A percentile compares a stretch with the other conserved stretches of the same genome.
Conservation (phyloP, 1,140 invertebrate species). For the Drosophila auraria region DNA sequence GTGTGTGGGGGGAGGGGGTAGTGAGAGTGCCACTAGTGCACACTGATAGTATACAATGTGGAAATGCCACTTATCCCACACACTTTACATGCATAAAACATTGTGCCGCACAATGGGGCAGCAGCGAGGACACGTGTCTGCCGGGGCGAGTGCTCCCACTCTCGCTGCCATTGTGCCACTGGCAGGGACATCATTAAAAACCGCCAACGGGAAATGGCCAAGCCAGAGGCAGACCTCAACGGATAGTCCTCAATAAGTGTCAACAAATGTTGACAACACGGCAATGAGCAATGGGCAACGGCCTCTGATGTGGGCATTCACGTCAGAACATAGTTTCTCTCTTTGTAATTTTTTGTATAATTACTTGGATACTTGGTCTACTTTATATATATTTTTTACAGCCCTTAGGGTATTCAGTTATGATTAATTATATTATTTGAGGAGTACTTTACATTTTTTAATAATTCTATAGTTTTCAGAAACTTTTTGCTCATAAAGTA, state of each 20-base stretch:
- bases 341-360: not conserved
- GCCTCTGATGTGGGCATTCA: not conserved
- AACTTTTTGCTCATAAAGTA: too few species aligned
- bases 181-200: conserved; percentile 59
- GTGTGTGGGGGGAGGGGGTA: not conserved
- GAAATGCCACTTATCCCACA: conserved; percentile 54
- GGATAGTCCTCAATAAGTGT: conserved; percentile 72
- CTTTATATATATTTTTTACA: not conserved
- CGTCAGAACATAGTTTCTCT: not conserved
- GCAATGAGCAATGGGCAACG: conserved; percentile 9
- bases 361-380: not conserved
- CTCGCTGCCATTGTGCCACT: not conserved
- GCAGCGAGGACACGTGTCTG: conserved; percentile 31
- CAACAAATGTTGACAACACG: conserved; percentile 56
- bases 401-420: not conserved
- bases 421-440: not conserved
- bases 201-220: conserved; percentile 40
- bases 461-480: too few species aligned
- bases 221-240: conserved; percentile 48
- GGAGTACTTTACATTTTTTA: not conserved
- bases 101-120: conserved; percentile 40
- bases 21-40: conserved; percentile 11
- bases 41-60: conserved; percentile 23
- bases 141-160: not conserved
- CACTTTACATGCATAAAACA: conserved; percentile 61